phyloP scores from a whole-genome alignment of 2,113 vertebrate genomes.

The Salvelinus fontinalis region DNA sequence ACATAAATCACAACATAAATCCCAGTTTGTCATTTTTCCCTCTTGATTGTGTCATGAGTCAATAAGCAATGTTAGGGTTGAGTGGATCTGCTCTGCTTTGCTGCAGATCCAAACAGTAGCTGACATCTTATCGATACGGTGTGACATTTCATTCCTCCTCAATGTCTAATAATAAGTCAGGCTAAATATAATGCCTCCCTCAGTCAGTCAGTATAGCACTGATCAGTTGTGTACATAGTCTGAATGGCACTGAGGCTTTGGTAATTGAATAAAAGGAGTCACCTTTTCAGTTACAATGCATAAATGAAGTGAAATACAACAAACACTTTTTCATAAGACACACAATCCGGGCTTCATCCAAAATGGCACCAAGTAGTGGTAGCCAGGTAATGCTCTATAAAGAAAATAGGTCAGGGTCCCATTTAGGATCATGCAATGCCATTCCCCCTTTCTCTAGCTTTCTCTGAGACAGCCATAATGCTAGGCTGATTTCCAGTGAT shows the following conservation, averaged over 20 bases:
- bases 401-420: too few species aligned
- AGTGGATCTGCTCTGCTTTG: neutral
- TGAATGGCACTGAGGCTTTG: neutral
- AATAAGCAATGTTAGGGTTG: too few species aligned
- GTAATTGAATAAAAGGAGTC: neutral
- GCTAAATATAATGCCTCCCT: neutral
- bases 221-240: neutral
- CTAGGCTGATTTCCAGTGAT: slow-evolving; percentile 40
- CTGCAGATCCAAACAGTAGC: neutral
- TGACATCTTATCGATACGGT: neutral
- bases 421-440: slow-evolving; percentile 6
- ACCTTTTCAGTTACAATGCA: neutral
- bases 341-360: neutral
- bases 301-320: neutral
- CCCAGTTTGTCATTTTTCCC: neutral
- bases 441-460: neutral
- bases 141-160: neutral
- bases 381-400: too few species aligned
- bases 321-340: neutral
- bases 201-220: neutral
- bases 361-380: too few species aligned
- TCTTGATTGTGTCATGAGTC: neutral
- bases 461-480: neutral
- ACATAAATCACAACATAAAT: neutral
- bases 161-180: neutral